A percentile compares a stretch with the other conserved stretches of the same genome.
phyloP scores from a whole-genome alignment of 2,113 vertebrate species.

The Cisticola juncidis region DNA sequence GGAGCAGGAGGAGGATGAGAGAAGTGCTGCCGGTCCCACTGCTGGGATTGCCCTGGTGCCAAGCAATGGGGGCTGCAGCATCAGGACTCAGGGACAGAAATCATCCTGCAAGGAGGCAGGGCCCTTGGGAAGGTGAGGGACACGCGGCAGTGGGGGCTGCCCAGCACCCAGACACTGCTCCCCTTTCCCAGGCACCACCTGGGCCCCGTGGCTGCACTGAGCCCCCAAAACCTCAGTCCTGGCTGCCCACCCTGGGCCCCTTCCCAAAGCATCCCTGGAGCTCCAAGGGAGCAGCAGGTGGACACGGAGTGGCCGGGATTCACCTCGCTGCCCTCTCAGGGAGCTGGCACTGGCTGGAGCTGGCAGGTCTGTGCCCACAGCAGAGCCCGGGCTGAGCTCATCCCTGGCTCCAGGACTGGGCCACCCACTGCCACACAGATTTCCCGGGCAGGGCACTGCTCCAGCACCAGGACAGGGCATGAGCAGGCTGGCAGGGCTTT shows the following conservation, averaged over 20 bases:
- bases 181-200: rapidly evolving
- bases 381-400: neutral
- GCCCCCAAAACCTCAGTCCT: neutral
- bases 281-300: rapidly evolving
- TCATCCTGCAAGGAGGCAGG: neutral
- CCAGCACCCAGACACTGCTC: rapidly evolving
- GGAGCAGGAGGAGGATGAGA: rapidly evolving
- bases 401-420: neutral
- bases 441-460: neutral
- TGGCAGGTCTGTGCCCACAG: neutral
- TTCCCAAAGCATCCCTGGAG: neutral
- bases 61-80: rapidly evolving
- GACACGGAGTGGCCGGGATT: rapidly evolving
- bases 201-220: rapidly evolving
- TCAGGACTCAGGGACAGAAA: rapidly evolving
- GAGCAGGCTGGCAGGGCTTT: neutral
- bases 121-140: neutral
- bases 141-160: rapidly evolving
- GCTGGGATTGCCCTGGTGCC: neutral
- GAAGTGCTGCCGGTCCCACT: rapidly evolving
- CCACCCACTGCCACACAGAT: neutral
- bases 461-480: neutral
- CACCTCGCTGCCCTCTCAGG: neutral
- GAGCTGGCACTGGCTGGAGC: rapidly evolving
- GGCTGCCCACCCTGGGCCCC: neutral